Percentiles rank a stretch among this genome's conserved stretches.
Evolutionary conservation across 2,797 vertebrate genomes (phyloP).

Genomic region (Crenichthys baileyi): DNA sequence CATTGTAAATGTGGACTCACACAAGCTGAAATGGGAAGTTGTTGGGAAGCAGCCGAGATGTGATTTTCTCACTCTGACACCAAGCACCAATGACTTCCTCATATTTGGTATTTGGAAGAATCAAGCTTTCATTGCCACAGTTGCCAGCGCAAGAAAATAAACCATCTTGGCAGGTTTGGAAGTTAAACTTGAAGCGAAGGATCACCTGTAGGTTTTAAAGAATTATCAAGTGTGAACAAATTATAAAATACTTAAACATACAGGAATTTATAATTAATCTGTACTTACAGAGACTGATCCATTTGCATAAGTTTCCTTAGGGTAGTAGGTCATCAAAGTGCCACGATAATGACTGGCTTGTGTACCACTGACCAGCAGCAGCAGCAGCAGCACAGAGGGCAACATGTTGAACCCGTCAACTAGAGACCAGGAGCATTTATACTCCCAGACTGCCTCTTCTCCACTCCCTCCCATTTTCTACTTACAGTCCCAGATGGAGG

Average conservation of each 20-base stretch:
- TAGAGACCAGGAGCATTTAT: neutral
- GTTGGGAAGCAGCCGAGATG: neutral
- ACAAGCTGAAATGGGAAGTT: neutral
- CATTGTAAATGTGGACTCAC: constrained; percentile 1
- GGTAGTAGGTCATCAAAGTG: constrained; percentile 16
- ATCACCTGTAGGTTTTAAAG: neutral
- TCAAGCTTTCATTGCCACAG: neutral
- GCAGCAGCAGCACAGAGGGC: constrained; percentile 1
- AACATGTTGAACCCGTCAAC: constrained; percentile 4
- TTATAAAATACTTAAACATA: neutral
- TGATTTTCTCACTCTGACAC: neutral
- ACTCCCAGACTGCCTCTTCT: neutral
- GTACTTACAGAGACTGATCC: neutral
- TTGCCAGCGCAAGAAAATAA: neutral
- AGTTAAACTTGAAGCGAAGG: neutral
- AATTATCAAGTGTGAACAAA: neutral
- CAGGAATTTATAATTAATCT: neutral
- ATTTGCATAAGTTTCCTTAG: neutral
- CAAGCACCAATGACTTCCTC: neutral
- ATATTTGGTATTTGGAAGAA: neutral
- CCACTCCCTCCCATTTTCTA: too few species aligned
- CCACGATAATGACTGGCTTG: constrained; percentile 4
- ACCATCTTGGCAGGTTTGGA: too few species aligned
- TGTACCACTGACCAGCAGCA: constrained; percentile 1
- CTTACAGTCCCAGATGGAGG: too few species aligned